A percentile compares a stretch with the other conserved stretches of the same genome.
Evolutionary conservation across 1,140 invertebrate genomes (phyloP).

Genomic region (Saccostrea echinata): DNA sequence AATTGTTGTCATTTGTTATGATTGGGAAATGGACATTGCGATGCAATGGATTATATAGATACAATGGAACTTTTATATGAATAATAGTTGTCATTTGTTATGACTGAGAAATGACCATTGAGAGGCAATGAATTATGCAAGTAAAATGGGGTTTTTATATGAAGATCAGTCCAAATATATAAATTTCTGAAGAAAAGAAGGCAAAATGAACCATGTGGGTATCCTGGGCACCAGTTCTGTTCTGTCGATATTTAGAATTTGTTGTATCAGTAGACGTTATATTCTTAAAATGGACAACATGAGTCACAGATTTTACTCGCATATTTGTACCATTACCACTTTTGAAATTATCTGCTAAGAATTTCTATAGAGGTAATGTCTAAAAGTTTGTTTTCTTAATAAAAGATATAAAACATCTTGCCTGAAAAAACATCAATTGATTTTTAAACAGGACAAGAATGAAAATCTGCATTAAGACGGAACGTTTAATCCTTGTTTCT

Average conservation of each 20-base stretch:
- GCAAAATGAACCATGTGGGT: too few relatives aligned
- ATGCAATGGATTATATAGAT: too few relatives aligned
- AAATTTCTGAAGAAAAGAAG: too few relatives aligned
- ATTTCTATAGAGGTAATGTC: neutral
- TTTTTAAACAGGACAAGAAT: slow-evolving; percentile 37
- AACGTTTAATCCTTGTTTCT: neutral
- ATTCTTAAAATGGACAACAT: neutral
- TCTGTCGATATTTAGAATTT: neutral
- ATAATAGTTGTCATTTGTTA: too few relatives aligned
- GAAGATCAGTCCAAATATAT: too few relatives aligned
- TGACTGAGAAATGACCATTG: too few relatives aligned
- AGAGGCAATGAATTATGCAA: too few relatives aligned
- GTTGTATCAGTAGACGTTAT: neutral
- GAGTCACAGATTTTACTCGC: neutral
- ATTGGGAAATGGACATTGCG: too few relatives aligned
- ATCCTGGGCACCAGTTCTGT: too few relatives aligned
- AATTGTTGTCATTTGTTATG: too few relatives aligned
- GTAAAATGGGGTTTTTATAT: too few relatives aligned
- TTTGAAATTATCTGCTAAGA: neutral
- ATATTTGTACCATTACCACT: neutral
- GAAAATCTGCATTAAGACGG: slow-evolving; percentile 9
- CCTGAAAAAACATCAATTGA: slow-evolving; percentile 34
- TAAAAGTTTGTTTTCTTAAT: neutral
- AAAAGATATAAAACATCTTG: slow-evolving; percentile 29
- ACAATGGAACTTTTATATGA: too few relatives aligned